Conservation (phyloP, 1,140 invertebrate species). For the honey bee (Apis mellifera) region Amel_HAv3.1 CM009941.2:12788501-12789000, state of each 20-base stretch:
- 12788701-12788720: slow-evolving; percentile 28
- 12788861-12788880: slow-evolving; percentile 63
- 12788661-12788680: slow-evolving; percentile 1
- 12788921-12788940: slow-evolving; percentile 75
- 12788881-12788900: slow-evolving; percentile 68
- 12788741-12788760: slow-evolving; percentile 88
- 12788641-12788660: neutral
- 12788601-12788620: neutral
- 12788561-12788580: no score
- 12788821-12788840: slow-evolving; percentile 92
- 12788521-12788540: no score
- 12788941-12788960: slow-evolving; percentile 72
- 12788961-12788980: slow-evolving; percentile 72
- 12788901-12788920: slow-evolving; percentile 71
- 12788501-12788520: no score
- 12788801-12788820: slow-evolving; percentile 92
- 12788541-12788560: no score
- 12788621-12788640: slow-evolving; percentile 51
- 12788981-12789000: slow-evolving; percentile 50
- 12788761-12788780: slow-evolving; percentile 92
- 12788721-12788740: slow-evolving; percentile 70
- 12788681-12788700: neutral
- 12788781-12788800: slow-evolving; percentile 93
- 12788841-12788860: slow-evolving; percentile 69
- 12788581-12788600: no score